phyloP scores from a whole-genome alignment of 1,140 invertebrate species.

The Maniola jurtina region DNA sequence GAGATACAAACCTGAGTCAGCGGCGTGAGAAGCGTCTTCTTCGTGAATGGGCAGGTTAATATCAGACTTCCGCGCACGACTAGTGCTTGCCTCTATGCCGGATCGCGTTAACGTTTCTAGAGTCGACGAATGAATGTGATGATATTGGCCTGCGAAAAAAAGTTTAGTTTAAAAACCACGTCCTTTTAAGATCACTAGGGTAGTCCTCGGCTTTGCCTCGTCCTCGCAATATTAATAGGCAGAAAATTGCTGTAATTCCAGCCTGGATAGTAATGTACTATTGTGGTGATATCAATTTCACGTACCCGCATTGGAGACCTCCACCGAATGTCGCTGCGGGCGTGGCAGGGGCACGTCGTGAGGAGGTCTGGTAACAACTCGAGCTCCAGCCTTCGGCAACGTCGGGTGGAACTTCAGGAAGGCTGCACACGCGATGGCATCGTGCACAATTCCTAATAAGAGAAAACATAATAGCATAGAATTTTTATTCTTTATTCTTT shows the following conservation, averaged over 20 bases:
- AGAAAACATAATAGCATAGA: no score
- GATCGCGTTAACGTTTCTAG: conserved; percentile 87
- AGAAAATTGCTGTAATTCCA: no score
- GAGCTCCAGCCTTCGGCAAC: conserved; percentile 88
- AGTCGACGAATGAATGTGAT: conserved; percentile 88
- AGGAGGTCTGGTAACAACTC: conserved; percentile 82
- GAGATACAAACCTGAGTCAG: conserved; percentile 36
- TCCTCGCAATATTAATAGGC: no score
- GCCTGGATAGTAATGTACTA: not conserved
- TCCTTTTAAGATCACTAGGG: no score
- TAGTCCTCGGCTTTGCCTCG: no score
- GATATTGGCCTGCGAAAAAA: conserved; percentile 80
- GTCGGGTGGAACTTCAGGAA: conserved; percentile 97
- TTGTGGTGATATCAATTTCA: not conserved
- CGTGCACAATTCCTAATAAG: conserved; percentile 89
- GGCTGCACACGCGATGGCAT: conserved; percentile 97
- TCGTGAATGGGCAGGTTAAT: conserved; percentile 75
- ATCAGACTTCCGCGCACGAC: conserved; percentile 78
- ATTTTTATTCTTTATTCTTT: no score
- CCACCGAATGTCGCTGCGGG: conserved; percentile 90
- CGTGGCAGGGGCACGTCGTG: conserved; percentile 55
- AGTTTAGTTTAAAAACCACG: no score
- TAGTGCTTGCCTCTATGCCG: conserved; percentile 85
- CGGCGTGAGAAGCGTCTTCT: conserved; percentile 73
- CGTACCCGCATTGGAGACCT: conserved; percentile 86